Percentiles rank a stretch among this genome's conserved stretches.
Conservation (phyloP, 1,140 invertebrate species). For the Lasioglossum albipes region DNA sequence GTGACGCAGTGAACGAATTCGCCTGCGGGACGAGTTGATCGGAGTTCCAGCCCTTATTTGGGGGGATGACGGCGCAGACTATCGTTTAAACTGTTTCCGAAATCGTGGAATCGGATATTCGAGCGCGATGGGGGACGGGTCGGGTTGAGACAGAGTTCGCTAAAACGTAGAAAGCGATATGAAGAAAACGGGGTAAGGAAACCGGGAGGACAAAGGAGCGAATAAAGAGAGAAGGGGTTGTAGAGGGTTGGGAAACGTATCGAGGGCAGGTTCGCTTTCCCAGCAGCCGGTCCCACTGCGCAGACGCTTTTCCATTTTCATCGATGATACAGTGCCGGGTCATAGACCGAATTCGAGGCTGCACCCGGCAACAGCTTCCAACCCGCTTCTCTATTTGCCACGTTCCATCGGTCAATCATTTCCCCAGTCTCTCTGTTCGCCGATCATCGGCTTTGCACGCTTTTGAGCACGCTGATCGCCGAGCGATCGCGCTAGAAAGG, state of each 20-base stretch:
- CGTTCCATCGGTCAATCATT: constrained; percentile 3
- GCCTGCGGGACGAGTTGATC: no score
- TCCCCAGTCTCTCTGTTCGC: no score
- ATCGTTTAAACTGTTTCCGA: no score
- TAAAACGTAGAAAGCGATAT: neutral
- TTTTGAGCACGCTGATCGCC: no score
- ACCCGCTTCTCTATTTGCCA: neutral
- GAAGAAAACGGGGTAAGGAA: neutral
- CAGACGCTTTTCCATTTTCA: constrained; percentile 35
- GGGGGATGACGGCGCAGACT: no score
- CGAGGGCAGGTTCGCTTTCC: neutral
- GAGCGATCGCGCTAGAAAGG: no score
- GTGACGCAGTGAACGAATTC: no score
- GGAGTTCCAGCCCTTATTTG: no score
- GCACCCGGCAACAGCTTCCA: constrained; percentile 25
- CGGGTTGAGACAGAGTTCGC: neutral
- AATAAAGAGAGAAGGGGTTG: neutral
- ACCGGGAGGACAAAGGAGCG: neutral
- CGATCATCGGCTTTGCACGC: no score
- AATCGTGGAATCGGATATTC: no score
- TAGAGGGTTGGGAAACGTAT: neutral
- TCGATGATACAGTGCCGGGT: constrained; percentile 6
- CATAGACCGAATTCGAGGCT: constrained; percentile 8
- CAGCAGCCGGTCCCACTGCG: neutral
- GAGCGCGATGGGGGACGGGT: no score